Evolutionary conservation across 2,888 invertebrate genomes (phyloP).

Genomic region (Mesorhabditis spiculigera): DNA sequence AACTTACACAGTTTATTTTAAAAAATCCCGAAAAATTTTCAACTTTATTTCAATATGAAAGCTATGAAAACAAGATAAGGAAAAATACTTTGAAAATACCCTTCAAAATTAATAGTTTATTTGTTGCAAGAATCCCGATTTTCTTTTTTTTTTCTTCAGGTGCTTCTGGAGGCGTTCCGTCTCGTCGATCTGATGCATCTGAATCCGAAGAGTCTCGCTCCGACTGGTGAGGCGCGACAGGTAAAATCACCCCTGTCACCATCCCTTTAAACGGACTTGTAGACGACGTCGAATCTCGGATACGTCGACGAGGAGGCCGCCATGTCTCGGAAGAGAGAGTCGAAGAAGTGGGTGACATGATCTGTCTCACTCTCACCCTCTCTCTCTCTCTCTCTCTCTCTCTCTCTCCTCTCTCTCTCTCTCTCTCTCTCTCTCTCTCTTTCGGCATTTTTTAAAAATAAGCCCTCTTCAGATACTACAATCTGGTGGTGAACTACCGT

Average conservation of each 20-base stretch:
- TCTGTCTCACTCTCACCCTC: not conserved
- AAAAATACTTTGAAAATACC: no score
- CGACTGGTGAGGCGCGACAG: constrained; percentile 42
- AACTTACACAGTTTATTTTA: no score
- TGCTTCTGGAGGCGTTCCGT: constrained; percentile 46
- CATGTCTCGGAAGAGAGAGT: constrained; percentile 38
- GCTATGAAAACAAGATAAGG: not conserved
- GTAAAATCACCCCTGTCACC: not conserved
- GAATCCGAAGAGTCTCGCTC: constrained; percentile 26
- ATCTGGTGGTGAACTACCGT: constrained; percentile 36
- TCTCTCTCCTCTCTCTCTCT: no score
- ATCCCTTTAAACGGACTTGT: not conserved
- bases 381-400: no score
- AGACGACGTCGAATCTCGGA: constrained; percentile 30
- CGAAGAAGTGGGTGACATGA: constrained; percentile 15
- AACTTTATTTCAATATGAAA: not conserved
- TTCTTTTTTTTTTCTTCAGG: constrained; percentile 14
- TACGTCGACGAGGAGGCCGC: constrained; percentile 29
- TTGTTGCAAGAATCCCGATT: no score
- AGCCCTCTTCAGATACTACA: constrained; percentile 31
- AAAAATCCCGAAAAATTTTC: not conserved
- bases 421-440: no score
- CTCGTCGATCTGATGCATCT: constrained; percentile 32
- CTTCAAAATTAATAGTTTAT: no score
- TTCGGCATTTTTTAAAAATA: not conserved